Conservation (phyloP, 2,797 vertebrate species). For the Takifugu ocellatus region DNA sequence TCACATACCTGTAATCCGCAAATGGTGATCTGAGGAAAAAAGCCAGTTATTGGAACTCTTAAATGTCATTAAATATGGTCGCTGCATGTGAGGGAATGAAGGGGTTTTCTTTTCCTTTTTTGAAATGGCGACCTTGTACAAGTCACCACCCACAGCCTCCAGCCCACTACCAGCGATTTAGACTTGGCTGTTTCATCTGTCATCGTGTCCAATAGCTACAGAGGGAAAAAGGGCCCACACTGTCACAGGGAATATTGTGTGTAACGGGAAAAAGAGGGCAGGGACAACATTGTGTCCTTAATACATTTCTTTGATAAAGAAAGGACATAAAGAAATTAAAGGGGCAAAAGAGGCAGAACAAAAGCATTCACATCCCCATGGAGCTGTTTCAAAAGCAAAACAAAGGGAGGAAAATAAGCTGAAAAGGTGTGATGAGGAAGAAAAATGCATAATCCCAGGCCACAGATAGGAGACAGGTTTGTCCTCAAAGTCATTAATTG, state of each 20-base stretch:
- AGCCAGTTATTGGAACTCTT: conserved; percentile 29
- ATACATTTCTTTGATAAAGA: conserved; percentile 61
- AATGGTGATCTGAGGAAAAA: conserved; percentile 9
- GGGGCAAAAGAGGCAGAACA: background rate
- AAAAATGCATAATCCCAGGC: conserved; percentile 45
- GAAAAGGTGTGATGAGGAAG: conserved; percentile 25
- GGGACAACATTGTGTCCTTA: conserved; percentile 51
- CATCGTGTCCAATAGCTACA: conserved; percentile 63
- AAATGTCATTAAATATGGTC: conserved; percentile 47
- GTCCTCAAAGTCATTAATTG: conserved; percentile 64
- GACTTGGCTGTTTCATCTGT: conserved; percentile 63
- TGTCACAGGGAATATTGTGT: conserved; percentile 58
- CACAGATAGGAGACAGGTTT: conserved; percentile 50
- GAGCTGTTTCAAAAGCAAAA: conserved; percentile 48
- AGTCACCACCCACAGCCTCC: conserved; percentile 52
- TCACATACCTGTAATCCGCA: conserved; percentile 1
- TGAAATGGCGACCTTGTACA: conserved; percentile 60
- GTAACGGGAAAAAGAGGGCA: conserved; percentile 41
- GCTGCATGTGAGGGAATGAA: conserved; percentile 29
- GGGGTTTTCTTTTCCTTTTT: conserved; percentile 34
- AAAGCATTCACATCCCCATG: conserved; percentile 12
- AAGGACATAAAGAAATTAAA: conserved; percentile 18
- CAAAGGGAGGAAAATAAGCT: conserved; percentile 22
- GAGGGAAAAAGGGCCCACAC: conserved; percentile 29
- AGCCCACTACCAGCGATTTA: conserved; percentile 61